These are phyloP conservation scores for Babyrousa celebensis DNA, from an alignment of 2,797 vertebrate genomes.

Conservation along the genomic window DNA sequence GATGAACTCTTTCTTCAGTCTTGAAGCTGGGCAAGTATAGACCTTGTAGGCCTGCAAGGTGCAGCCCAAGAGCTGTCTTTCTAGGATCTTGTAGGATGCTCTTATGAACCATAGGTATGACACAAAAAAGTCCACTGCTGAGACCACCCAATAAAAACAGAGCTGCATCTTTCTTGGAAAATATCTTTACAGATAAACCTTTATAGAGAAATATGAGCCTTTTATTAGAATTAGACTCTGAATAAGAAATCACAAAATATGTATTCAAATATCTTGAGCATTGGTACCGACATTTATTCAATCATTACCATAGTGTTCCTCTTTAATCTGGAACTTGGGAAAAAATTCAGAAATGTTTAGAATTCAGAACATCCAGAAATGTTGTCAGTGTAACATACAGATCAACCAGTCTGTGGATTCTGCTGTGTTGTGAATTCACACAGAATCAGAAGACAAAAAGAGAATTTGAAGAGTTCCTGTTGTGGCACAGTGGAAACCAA, in stretches of 20 bases:
- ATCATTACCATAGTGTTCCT: not conserved
- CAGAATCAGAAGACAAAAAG: not conserved
- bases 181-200: not conserved
- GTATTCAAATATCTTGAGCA: not conserved
- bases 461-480: not conserved
- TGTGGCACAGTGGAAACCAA: no score
- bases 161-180: not conserved
- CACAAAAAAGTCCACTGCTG: not conserved
- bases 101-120: not conserved
- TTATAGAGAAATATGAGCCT: not conserved
- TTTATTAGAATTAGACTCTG: not conserved
- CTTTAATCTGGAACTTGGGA: not conserved
- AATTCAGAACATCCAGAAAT: constrained; percentile 41
- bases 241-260: constrained; percentile 1
- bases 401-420: not conserved
- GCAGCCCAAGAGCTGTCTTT: not conserved
- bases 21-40: not conserved
- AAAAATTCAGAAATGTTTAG: not conserved
- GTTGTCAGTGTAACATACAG: not conserved
- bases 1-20: not conserved
- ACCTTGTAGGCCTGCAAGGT: not conserved
- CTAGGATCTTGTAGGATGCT: not conserved
- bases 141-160: not conserved
- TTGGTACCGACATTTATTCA: not conserved
- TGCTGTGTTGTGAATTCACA: not conserved